Evolutionary conservation across 1,140 invertebrate genomes (phyloP), one percentile per base, ranked within the genome.

Genomic region (Tetramorium simillimum): DNA sequence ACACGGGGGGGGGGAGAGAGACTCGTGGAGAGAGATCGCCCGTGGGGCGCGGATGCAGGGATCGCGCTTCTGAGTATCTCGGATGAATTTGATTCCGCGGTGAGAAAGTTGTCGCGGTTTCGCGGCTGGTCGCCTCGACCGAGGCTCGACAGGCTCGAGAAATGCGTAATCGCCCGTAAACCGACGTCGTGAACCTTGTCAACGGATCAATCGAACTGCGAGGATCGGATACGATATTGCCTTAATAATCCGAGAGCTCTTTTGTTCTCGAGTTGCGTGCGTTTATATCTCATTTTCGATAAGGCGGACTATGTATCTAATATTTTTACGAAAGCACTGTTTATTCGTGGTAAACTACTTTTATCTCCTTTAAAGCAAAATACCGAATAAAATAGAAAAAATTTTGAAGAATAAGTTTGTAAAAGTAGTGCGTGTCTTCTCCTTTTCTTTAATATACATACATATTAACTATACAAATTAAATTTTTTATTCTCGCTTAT

Each of bases 101-200:
- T 33, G 63, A 76, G 84, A 82, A 85, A 84, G 72, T 70, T 77
- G 67, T 77, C 70, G 56, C 62, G 75, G 85, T 78, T 88, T 77
- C 73, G 65, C 69, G 85, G 88, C 63, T 85, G 58, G 78, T 70
- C 86, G 46, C 40, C 28, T 86, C 67, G 62, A 14, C 14, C 62
- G 24, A 33, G 18, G 69, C 56, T 21, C 81, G 67, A 53, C 53
- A 24, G 14, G 62, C 75, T 40, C 67, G 60, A 78, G 60, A 84
- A 77, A 84, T 21, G 84, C 62, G 77, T 88, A 90, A 91, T 91
- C 89, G 86, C 6, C 40, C 73, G 88, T 87, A 86, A 92, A 91
- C 82, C 89, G 77, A 76, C 70, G 1, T 77, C 67, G 80, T 73
- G 43, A 76, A 58, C 73, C 56, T 75, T 53, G 63, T 28, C 51